These are phyloP conservation scores for Coptotermes formosanus DNA, from an alignment of 1,140 invertebrate genomes.

Conservation along the genomic window DNA sequence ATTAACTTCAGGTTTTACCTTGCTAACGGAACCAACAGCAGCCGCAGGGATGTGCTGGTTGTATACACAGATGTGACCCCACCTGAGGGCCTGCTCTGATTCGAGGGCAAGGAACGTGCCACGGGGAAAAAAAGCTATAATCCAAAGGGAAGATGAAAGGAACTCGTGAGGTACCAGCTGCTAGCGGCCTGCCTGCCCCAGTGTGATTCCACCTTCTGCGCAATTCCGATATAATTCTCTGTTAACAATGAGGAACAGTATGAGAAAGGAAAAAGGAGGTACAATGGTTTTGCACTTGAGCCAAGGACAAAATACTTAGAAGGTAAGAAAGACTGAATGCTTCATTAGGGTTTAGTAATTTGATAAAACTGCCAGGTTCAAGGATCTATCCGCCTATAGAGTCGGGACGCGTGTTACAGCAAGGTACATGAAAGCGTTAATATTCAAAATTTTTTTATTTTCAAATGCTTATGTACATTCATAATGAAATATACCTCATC, in stretches of 20 bases:
- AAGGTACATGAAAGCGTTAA: no score
- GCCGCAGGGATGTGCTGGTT: no score
- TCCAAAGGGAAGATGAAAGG: no score
- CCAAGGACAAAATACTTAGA: background rate
- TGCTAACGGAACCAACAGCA: no score
- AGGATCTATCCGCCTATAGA: no score
- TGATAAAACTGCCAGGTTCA: background rate
- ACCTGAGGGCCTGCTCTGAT: background rate
- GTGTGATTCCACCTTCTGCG: constrained; percentile 2
- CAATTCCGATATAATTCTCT: constrained; percentile 3
- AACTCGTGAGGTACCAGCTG: background rate
- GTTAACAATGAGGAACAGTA: background rate
- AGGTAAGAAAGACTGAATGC: background rate
- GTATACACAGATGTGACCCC: background rate
- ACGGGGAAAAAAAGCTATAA: background rate
- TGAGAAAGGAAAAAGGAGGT: background rate
- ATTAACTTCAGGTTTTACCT: no score
- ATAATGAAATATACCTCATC: no score
- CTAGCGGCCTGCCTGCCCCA: background rate
- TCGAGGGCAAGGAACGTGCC: background rate
- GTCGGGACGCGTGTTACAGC: no score
- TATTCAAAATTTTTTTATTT: no score
- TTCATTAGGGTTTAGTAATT: background rate
- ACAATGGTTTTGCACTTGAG: background rate
- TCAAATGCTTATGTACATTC: no score